Conservation (phyloP, 1,140 invertebrate species). For the Aplysia californica region DNA sequence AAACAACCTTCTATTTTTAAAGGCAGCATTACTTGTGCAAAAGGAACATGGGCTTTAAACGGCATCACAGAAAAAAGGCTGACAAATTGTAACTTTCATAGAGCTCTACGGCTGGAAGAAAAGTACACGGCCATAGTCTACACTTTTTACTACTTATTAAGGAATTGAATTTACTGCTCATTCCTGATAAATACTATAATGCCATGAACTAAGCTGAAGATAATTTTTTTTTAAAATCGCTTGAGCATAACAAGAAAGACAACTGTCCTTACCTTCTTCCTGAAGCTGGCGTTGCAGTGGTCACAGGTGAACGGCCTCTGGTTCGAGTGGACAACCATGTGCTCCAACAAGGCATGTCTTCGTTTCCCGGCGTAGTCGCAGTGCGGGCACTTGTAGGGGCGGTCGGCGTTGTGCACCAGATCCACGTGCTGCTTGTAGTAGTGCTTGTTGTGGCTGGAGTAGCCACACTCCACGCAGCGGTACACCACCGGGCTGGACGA, state of each 20-base stretch:
- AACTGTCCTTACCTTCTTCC: constrained; percentile 51
- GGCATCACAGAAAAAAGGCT: too few species aligned
- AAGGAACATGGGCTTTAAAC: too few species aligned
- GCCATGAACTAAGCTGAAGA: too few species aligned
- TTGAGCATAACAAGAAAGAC: neutral
- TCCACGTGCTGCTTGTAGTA: constrained; percentile 66
- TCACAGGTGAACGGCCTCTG: constrained; percentile 61
- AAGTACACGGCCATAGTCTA: too few species aligned
- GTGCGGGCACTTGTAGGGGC: constrained; percentile 65
- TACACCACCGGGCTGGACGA: neutral
- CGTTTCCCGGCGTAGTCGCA: constrained; percentile 67
- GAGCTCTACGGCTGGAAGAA: too few species aligned
- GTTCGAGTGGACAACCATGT: constrained; percentile 63
- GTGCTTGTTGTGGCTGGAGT: constrained; percentile 62
- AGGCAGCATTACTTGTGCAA: too few species aligned
- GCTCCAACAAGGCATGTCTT: constrained; percentile 62
- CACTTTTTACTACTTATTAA: too few species aligned
- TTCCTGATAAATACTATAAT: too few species aligned
- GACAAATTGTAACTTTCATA: too few species aligned
- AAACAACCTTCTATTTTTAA: too few species aligned
- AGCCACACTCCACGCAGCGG: constrained; percentile 56
- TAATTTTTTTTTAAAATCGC: too few species aligned
- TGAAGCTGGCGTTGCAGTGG: constrained; percentile 64
- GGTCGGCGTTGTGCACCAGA: constrained; percentile 60
- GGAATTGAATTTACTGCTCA: too few species aligned